These are phyloP conservation scores for Lophotriccus pileatus DNA, from an alignment of 2,797 vertebrate genomes.

Conservation along the genomic window DNA sequence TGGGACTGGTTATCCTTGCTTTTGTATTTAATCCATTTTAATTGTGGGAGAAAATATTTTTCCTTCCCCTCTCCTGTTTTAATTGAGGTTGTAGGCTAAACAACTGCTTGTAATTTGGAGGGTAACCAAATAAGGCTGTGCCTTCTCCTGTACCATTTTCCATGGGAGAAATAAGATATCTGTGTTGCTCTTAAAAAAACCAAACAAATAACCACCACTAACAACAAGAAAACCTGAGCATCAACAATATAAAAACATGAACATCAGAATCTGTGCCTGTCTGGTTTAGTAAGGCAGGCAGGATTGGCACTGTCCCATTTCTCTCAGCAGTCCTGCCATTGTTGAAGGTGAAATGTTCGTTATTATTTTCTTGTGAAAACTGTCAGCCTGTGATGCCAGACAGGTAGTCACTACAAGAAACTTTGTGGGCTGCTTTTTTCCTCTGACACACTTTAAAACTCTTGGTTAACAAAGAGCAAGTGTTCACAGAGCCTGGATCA, in stretches of 20 bases:
- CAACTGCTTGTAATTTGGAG: not conserved
- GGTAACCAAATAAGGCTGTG: not conserved
- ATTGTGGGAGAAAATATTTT: not conserved
- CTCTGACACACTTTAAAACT: not conserved
- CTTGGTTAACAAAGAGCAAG: not conserved
- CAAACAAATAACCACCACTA: not conserved
- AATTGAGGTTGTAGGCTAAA: not conserved
- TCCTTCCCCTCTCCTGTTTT: not conserved
- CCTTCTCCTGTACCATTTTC: not conserved
- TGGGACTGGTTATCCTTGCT: not conserved
- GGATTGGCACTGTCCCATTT: not conserved
- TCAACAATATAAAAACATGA: not conserved
- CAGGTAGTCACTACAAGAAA: not conserved
- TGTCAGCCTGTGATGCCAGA: not conserved
- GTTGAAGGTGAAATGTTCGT: not conserved
- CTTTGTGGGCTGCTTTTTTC: not conserved
- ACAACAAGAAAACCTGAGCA: not conserved
- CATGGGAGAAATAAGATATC: not conserved
- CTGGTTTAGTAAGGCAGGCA: not conserved
- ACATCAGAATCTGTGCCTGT: not conserved
- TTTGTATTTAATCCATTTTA: not conserved
- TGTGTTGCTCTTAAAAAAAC: not conserved
- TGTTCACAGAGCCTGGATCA: not conserved
- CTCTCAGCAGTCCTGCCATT: not conserved
- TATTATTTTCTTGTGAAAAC: not conserved